Percentiles rank a stretch among this genome's conserved stretches.
phyloP scores from a whole-genome alignment of 2,113 vertebrate genomes.

The Anolis sagrei region DNA sequence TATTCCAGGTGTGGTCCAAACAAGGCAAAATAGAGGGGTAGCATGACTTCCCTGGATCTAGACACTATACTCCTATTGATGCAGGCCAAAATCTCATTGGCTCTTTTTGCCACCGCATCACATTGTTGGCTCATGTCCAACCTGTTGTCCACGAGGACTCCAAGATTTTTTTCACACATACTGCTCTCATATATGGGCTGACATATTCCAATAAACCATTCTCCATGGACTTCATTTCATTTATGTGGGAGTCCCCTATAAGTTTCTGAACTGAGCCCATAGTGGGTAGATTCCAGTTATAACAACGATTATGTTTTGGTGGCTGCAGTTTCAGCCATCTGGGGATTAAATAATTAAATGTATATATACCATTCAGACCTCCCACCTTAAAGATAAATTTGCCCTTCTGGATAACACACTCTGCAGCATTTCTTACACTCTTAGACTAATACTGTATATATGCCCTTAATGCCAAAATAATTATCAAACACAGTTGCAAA shows the following conservation, averaged over 20 bases:
- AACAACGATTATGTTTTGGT: neutral
- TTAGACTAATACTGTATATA: neutral
- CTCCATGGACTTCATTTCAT: neutral
- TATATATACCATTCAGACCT: neutral
- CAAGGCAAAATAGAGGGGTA: no score
- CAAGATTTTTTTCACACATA: no score
- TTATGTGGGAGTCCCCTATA: neutral
- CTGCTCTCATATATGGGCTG: neutral
- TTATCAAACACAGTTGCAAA: neutral
- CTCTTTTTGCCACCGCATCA: no score
- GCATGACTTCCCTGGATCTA: no score
- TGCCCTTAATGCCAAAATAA: neutral
- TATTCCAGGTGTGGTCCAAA: no score
- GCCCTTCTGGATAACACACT: neutral
- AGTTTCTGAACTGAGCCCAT: neutral
- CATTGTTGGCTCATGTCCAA: no score
- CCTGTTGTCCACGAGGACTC: no score
- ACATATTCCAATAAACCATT: neutral
- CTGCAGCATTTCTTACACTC: neutral
- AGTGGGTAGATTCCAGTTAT: neutral
- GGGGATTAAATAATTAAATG: constrained; percentile 25
- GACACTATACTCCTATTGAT: no score
- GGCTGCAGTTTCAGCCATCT: neutral
- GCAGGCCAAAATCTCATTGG: no score
- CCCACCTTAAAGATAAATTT: neutral